Evolutionary conservation across 2,888 invertebrate species (phyloP).

Genomic region (Bombyx huttoni): DNA sequence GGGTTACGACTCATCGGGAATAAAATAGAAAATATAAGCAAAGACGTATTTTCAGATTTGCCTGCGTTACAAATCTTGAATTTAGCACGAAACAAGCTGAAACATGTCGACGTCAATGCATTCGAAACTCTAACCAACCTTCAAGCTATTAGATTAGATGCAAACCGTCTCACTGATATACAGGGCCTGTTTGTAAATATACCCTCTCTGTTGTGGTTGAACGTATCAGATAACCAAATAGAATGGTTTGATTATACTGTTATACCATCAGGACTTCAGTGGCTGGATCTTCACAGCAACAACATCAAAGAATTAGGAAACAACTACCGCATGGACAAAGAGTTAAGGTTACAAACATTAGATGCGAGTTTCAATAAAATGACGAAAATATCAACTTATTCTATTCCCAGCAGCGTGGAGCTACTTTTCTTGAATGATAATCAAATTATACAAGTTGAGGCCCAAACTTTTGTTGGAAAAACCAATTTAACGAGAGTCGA

Average conservation of each 20-base stretch:
- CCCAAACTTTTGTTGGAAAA: constrained; percentile 91
- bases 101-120: constrained; percentile 82
- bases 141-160: constrained; percentile 89
- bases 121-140: constrained; percentile 85
- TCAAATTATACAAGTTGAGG: constrained; percentile 86
- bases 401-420: constrained; percentile 89
- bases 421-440: constrained; percentile 91
- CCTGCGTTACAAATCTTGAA: constrained; percentile 89
- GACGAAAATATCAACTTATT: constrained; percentile 79
- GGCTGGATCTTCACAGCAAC: constrained; percentile 93
- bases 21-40: constrained; percentile 85
- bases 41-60: constrained; percentile 83
- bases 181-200: constrained; percentile 88
- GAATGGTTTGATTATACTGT: constrained; percentile 91
- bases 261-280: constrained; percentile 85
- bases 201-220: constrained; percentile 87
- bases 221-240: constrained; percentile 91
- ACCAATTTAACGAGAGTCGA: constrained; percentile 91
- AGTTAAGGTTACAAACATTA: constrained; percentile 83
- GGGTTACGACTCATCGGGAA: constrained; percentile 92
- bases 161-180: constrained; percentile 86
- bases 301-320: constrained; percentile 84
- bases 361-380: constrained; percentile 94
- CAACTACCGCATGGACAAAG: constrained; percentile 78
- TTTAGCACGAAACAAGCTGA: constrained; percentile 88